phyloP scores from a whole-genome alignment of 2,888 invertebrate genomes.

The Ophion ellenae region DNA sequence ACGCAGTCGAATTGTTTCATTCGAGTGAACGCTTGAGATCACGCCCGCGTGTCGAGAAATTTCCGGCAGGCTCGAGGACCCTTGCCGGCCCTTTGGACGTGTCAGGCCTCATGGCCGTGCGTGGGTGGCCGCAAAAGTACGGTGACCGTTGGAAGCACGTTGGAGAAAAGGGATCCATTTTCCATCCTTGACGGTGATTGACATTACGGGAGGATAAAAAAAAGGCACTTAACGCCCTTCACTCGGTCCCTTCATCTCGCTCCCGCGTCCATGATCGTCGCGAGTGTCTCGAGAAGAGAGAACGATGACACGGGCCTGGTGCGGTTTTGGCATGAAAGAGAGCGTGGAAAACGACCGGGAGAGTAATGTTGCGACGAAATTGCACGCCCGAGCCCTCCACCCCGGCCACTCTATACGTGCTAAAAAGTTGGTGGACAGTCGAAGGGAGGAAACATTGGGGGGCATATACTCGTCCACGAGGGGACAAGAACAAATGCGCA shows the following conservation, averaged over 20 bases:
- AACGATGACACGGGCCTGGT: slow-evolving; percentile 16
- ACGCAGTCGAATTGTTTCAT: no score
- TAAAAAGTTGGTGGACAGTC: background rate
- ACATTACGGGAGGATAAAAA: background rate
- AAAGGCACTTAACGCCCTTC: no score
- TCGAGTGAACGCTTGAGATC: no score
- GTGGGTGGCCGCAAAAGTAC: no score
- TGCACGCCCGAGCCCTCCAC: slow-evolving; percentile 2
- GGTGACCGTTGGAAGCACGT: no score
- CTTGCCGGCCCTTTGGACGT: no score
- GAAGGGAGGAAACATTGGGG: background rate
- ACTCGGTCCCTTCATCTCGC: background rate
- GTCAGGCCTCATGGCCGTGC: no score
- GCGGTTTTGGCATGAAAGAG: slow-evolving; percentile 29
- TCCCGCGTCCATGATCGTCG: background rate
- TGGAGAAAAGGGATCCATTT: background rate
- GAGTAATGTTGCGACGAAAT: slow-evolving; percentile 62
- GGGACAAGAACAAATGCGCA: background rate
- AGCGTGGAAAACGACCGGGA: slow-evolving; percentile 52
- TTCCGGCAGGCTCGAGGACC: no score
- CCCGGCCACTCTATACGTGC: slow-evolving; percentile 17
- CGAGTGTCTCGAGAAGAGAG: slow-evolving; percentile 1
- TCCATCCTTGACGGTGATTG: background rate
- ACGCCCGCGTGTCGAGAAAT: no score
- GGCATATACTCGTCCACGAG: background rate